A percentile compares a stretch with the other conserved stretches of the same genome.
phyloP scores from a whole-genome alignment of 2,113 vertebrate species.

The Phalacrocorax brasilianus region DNA sequence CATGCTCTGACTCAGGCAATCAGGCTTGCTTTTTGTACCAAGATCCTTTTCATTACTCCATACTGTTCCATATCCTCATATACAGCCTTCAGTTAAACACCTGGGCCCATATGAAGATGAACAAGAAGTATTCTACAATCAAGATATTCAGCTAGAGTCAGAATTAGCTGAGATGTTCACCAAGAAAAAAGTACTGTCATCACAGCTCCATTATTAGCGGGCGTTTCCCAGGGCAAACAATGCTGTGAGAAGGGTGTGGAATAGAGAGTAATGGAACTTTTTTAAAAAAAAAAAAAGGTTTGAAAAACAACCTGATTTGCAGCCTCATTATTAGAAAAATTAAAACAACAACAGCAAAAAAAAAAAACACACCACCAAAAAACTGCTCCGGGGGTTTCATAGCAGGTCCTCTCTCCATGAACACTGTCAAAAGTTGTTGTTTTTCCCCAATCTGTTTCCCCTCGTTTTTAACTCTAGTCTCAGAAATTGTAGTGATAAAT shows the following conservation, averaged over 20 bases:
- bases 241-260: background rate
- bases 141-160: background rate
- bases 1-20: background rate
- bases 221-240: constrained; percentile 38
- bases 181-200: background rate
- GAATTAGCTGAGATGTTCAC: background rate
- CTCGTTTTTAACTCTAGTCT: background rate
- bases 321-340: background rate
- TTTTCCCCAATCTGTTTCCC: background rate
- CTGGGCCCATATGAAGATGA: constrained; percentile 3
- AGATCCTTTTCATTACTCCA: background rate
- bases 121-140: background rate
- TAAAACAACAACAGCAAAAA: too few species aligned
- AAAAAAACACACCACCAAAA: too few species aligned
- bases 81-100: background rate
- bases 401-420: background rate
- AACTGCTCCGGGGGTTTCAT: background rate
- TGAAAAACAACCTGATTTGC: background rate
- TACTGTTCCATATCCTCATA: background rate
- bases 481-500: background rate
- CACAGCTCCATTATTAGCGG: constrained; percentile 5
- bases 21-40: background rate
- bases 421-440: background rate
- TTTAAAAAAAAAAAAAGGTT: background rate
- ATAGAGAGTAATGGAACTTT: background rate